Evolutionary conservation across 2,113 vertebrate species (phyloP).

Genomic region (Eulacestoma nigropectus): DNA sequence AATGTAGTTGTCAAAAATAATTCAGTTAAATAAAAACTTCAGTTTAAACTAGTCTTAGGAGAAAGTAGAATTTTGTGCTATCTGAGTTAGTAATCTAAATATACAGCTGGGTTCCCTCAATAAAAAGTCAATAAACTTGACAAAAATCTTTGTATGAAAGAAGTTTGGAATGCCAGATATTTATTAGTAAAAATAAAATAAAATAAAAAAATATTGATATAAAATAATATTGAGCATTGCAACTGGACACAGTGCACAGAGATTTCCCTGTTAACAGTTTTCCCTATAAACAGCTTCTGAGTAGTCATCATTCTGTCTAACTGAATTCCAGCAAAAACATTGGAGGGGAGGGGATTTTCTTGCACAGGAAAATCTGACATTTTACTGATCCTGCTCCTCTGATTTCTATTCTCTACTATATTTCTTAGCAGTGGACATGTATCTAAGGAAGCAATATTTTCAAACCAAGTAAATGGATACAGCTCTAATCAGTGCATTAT

Average conservation of each 20-base stretch:
- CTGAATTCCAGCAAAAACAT: not conserved
- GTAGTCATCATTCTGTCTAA: not conserved
- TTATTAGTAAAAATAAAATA: not conserved
- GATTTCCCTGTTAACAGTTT: not conserved
- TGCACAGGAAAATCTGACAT: not conserved
- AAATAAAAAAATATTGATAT: not conserved
- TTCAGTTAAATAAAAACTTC: not conserved
- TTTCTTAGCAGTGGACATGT: not conserved
- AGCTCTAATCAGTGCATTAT: not conserved
- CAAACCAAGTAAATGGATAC: not conserved
- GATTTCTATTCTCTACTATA: not conserved
- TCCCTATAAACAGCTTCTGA: not conserved
- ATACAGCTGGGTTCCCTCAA: accelerated
- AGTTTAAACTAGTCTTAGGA: not conserved
- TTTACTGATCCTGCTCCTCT: not conserved
- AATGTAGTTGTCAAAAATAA: not conserved
- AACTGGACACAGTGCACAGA: not conserved
- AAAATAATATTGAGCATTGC: not conserved
- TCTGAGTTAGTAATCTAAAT: not conserved
- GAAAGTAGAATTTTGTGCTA: not conserved
- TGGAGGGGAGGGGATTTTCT: accelerated
- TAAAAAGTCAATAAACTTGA: not conserved
- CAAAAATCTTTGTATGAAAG: not conserved
- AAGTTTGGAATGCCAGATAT: not conserved
- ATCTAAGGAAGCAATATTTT: not conserved